phyloP scores from a whole-genome alignment of 2,888 invertebrate genomes.

The Caenorhabditis imperialis region DNA sequence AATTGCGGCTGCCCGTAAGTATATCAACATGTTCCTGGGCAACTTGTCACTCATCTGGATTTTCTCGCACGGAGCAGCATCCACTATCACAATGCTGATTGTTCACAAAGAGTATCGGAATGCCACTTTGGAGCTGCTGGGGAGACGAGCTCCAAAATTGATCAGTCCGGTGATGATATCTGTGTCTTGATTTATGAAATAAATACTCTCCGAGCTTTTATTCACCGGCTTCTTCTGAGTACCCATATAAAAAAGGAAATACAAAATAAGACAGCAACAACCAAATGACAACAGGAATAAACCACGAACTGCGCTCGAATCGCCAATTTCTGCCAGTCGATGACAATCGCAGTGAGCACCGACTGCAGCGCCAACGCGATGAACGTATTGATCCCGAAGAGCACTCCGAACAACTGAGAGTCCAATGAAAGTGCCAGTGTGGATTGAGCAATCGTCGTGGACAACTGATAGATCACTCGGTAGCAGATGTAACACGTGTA shows the following conservation, averaged over 20 bases:
- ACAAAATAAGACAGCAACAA: conserved; percentile 24
- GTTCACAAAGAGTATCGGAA: too few species aligned
- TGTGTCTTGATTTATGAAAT: too few species aligned
- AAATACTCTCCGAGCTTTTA: too few species aligned
- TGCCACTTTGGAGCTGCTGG: too few species aligned
- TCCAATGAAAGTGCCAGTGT: conserved; percentile 88
- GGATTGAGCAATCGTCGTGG: conserved; percentile 80
- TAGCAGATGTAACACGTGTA: conserved; percentile 70
- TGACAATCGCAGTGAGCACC: conserved; percentile 85
- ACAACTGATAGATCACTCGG: conserved; percentile 69
- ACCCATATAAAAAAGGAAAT: conserved; percentile 8
- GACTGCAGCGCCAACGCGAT: conserved; percentile 87
- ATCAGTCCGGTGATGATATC: too few species aligned
- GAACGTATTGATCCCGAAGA: conserved; percentile 92
- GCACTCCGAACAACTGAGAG: conserved; percentile 89
- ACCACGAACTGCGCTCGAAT: conserved; percentile 70
- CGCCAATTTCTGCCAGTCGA: conserved; percentile 76
- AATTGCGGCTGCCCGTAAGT: too few species aligned
- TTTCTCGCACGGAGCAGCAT: too few species aligned
- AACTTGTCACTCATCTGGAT: too few species aligned
- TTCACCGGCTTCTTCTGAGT: too few species aligned
- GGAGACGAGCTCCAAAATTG: too few species aligned
- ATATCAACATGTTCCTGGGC: too few species aligned
- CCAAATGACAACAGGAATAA: conserved; percentile 64
- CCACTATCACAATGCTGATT: too few species aligned